A percentile compares a stretch with the other conserved stretches of the same genome.
Evolutionary conservation across 2,113 vertebrate genomes (phyloP).

Genomic region (Ptychochromis oligacanthus): DNA sequence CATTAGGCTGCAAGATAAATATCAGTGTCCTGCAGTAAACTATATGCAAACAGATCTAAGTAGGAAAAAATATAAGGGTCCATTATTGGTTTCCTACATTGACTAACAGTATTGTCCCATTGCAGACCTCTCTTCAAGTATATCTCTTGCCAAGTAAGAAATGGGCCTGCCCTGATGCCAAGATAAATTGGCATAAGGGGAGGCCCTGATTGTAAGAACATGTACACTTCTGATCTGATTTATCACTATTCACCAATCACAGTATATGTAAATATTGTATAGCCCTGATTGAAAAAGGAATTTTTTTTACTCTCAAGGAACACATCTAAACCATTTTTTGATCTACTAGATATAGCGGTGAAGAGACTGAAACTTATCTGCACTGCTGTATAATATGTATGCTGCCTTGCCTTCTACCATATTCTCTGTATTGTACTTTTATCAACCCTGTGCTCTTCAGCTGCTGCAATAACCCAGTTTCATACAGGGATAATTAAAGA

Average conservation of each 20-base stretch:
- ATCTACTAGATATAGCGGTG: not conserved
- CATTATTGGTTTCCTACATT: not conserved
- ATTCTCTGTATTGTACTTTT: conserved; percentile 1
- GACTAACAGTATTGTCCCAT: not conserved
- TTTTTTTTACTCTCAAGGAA: not conserved
- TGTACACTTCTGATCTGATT: not conserved
- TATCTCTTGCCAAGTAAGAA: not conserved
- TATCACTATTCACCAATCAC: not conserved
- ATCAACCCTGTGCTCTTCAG: not conserved
- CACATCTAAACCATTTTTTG: not conserved
- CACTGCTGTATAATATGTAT: not conserved
- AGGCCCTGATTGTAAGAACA: not conserved
- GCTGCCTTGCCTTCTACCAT: not conserved
- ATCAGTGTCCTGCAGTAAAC: not conserved
- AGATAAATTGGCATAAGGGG: not conserved
- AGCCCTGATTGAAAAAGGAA: not conserved
- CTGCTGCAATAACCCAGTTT: conserved; percentile 27
- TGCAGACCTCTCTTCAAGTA: not conserved
- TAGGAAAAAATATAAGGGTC: too few species aligned
- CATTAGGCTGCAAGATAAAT: not conserved
- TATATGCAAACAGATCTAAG: not conserved
- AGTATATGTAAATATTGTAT: not conserved
- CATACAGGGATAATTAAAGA: conserved; percentile 13
- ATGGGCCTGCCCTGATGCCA: not conserved
- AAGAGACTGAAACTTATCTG: not conserved